Evolutionary conservation across 2,113 vertebrate species (phyloP).

Genomic region (Scomber scombrus): DNA sequence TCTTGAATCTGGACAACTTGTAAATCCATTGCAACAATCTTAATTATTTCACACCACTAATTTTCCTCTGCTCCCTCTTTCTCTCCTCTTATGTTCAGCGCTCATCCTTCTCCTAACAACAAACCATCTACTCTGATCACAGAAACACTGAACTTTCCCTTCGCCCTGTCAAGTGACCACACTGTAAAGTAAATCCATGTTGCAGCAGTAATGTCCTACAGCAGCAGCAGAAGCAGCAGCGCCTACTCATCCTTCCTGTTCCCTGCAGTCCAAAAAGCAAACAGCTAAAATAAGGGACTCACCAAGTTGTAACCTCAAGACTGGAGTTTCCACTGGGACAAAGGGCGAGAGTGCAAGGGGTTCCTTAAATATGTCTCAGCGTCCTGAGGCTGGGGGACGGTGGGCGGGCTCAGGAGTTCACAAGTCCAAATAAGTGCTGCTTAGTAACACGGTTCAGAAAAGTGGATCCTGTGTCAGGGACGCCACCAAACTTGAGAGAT

Average conservation of each 20-base stretch:
- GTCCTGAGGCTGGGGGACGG: conserved; percentile 42
- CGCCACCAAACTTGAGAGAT: conserved; percentile 71
- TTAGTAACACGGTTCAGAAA: conserved; percentile 74
- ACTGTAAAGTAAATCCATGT: conserved; percentile 18
- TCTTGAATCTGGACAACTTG: background rate
- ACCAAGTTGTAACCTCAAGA: conserved; percentile 84
- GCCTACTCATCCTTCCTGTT: conserved; percentile 27
- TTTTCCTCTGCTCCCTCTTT: background rate
- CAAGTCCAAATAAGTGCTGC: conserved; percentile 88
- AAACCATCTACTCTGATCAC: conserved; percentile 11
- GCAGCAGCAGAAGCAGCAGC: background rate
- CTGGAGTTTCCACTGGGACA: conserved; percentile 87
- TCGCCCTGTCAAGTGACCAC: background rate
- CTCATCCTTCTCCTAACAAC: conserved; percentile 4
- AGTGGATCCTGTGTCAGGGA: conserved; percentile 75
- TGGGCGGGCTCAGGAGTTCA: conserved; percentile 77
- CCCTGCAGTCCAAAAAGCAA: conserved; percentile 14
- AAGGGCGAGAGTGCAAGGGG: conserved; percentile 66
- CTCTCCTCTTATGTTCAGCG: background rate
- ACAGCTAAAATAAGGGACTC: conserved; percentile 69
- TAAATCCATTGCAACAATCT: conserved; percentile 5
- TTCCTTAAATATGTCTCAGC: conserved; percentile 83
- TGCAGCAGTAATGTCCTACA: conserved; percentile 13
- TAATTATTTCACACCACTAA: background rate
- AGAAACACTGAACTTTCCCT: conserved; percentile 8